A percentile compares a stretch with the other conserved stretches of the same genome.
phyloP scores from a whole-genome alignment of 2,113 vertebrate genomes.

The Podarcis cretensis region DNA sequence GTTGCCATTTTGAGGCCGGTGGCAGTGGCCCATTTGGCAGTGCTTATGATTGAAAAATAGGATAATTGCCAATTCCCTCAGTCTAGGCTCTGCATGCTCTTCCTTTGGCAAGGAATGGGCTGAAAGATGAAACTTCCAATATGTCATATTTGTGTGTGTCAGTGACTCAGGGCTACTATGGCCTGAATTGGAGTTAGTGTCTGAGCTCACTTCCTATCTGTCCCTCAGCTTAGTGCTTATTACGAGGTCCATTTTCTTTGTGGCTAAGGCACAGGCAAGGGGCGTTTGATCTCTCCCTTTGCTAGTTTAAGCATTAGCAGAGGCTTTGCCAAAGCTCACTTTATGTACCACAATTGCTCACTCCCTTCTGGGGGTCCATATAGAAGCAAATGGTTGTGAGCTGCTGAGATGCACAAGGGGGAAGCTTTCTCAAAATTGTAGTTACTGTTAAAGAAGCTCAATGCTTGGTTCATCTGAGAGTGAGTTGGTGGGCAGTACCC shows the following conservation, averaged over 20 bases:
- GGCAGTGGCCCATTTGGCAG: neutral
- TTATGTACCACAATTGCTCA: neutral
- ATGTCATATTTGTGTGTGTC: neutral
- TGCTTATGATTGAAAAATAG: neutral
- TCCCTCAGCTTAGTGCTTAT: neutral
- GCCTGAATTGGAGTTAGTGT: neutral
- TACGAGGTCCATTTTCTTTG: neutral
- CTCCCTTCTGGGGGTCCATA: neutral
- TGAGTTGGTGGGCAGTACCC: neutral
- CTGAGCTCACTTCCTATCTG: neutral
- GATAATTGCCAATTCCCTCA: neutral
- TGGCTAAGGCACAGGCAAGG: neutral
- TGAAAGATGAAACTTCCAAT: neutral
- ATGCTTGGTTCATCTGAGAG: neutral
- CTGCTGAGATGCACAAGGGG: neutral
- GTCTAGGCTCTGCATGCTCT: neutral
- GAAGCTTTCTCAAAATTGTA: neutral
- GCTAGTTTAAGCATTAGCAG: neutral
- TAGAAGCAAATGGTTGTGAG: neutral
- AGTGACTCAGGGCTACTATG: neutral
- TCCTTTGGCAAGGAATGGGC: neutral
- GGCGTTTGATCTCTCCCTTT: no score
- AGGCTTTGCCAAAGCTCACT: neutral
- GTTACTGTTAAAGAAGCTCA: neutral
- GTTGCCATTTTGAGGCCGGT: neutral